phyloP scores from a whole-genome alignment of 2,797 vertebrate genomes.

The Melanotaenia trifasciata region DNA sequence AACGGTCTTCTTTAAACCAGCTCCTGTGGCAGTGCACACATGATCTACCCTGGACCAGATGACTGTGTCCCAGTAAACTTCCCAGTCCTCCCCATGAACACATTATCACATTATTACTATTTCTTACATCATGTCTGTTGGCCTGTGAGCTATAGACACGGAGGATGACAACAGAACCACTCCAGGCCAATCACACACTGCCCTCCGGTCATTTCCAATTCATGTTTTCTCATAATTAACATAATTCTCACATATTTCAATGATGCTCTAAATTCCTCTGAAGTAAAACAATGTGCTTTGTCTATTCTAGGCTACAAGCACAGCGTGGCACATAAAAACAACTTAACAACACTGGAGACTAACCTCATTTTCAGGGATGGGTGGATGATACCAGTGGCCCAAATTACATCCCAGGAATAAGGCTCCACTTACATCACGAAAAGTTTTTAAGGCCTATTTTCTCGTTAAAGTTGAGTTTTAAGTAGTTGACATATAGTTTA shows the following conservation, averaged over 20 bases:
- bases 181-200: slow-evolving; percentile 73
- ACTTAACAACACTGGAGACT: slow-evolving; percentile 65
- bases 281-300: slow-evolving; percentile 75
- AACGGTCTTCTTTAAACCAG: slow-evolving; percentile 37
- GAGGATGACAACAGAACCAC: slow-evolving; percentile 75
- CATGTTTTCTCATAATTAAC: slow-evolving; percentile 77
- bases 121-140: slow-evolving; percentile 82
- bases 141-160: slow-evolving; percentile 77
- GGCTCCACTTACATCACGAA: slow-evolving; percentile 71
- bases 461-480: slow-evolving; percentile 48
- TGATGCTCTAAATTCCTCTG: slow-evolving; percentile 67
- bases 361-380: slow-evolving; percentile 63
- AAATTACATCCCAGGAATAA: slow-evolving; percentile 74
- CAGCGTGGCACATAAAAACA: slow-evolving; percentile 70
- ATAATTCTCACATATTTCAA: slow-evolving; percentile 74
- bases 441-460: slow-evolving; percentile 62
- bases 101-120: slow-evolving; percentile 71
- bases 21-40: slow-evolving; percentile 50
- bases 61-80: slow-evolving; percentile 71
- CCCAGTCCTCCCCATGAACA: slow-evolving; percentile 56
- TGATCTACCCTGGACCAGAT: slow-evolving; percentile 51
- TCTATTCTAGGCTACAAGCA: slow-evolving; percentile 70
- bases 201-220: slow-evolving; percentile 68
- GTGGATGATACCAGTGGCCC: slow-evolving; percentile 69
- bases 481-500: slow-evolving; percentile 48